A percentile compares a stretch with the other conserved stretches of the same genome.
Conservation (phyloP, 1,140 invertebrate genomes). For the Galleria mellonella region DNA sequence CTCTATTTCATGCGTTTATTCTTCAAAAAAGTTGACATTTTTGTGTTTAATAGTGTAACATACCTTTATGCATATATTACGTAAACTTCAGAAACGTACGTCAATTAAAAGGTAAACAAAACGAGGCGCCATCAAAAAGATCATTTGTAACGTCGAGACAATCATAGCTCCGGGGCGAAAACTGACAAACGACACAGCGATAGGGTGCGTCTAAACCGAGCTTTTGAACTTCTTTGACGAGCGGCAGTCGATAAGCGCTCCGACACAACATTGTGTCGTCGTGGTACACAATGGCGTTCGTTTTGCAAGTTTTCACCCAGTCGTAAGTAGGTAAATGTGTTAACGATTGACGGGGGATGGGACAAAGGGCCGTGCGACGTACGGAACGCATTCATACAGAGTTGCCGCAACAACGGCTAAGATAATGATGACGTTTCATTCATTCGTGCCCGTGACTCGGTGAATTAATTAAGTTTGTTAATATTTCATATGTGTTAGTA, state of each 20-base stretch:
- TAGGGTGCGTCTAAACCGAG: constrained; percentile 55
- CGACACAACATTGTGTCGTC: constrained; percentile 34
- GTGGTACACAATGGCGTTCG: constrained; percentile 51
- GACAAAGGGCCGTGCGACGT: constrained; percentile 45
- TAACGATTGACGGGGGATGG: constrained; percentile 65
- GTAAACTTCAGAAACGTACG: constrained; percentile 3
- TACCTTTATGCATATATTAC: no score
- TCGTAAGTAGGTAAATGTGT: constrained; percentile 68
- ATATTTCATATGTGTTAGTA: background rate
- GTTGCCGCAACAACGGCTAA: constrained; percentile 43
- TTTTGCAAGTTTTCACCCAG: constrained; percentile 68
- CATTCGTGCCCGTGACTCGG: constrained; percentile 16
- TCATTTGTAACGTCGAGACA: constrained; percentile 56
- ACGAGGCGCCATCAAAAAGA: constrained; percentile 40
- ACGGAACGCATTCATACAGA: constrained; percentile 28
- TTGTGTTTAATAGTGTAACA: no score
- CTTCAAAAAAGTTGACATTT: no score
- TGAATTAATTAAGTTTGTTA: constrained; percentile 7
- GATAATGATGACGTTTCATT: constrained; percentile 58
- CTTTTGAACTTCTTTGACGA: constrained; percentile 70
- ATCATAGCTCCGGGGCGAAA: constrained; percentile 43
- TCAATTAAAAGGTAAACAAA: constrained; percentile 58
- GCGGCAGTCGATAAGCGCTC: constrained; percentile 53
- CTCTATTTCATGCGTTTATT: no score
- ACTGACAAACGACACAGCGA: constrained; percentile 59